Conservation (phyloP, 2,113 vertebrate species). For the Percopsis transmontana region DNA sequence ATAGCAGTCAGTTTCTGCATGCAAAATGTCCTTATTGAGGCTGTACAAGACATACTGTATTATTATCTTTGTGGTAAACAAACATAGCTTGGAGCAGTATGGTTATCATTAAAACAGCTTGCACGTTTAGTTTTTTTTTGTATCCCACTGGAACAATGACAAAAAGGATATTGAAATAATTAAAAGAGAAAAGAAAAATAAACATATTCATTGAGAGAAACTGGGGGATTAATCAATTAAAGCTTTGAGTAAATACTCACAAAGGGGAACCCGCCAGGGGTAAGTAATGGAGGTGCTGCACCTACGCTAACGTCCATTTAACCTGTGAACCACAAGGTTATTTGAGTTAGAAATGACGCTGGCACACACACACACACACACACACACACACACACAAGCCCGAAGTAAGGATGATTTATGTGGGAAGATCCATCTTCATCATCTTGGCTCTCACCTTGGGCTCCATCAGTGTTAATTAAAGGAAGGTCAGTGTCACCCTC, state of each 20-base stretch:
- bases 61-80: constrained; percentile 33
- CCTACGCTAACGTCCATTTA: constrained; percentile 79
- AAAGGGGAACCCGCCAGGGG: constrained; percentile 58
- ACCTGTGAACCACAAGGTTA: constrained; percentile 92
- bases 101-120: constrained; percentile 49
- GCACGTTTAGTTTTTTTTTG: constrained; percentile 6
- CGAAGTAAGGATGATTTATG: constrained; percentile 90
- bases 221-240: constrained; percentile 68
- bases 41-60: constrained; percentile 25
- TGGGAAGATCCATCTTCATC: constrained; percentile 87
- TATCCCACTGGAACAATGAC: constrained; percentile 43
- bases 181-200: neutral
- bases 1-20: neutral
- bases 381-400: constrained; percentile 42
- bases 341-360: constrained; percentile 82
- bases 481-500: constrained; percentile 98
- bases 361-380: constrained; percentile 38
- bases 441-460: constrained; percentile 95
- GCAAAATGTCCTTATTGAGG: neutral
- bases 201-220: constrained; percentile 7
- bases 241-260: constrained; percentile 62
- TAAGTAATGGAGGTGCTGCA: constrained; percentile 73
- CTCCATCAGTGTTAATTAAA: constrained; percentile 99
- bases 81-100: constrained; percentile 27
- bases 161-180: constrained; percentile 42